Evolutionary conservation across 2,888 invertebrate genomes (phyloP).

Genomic region (Spialia ferax): DNA sequence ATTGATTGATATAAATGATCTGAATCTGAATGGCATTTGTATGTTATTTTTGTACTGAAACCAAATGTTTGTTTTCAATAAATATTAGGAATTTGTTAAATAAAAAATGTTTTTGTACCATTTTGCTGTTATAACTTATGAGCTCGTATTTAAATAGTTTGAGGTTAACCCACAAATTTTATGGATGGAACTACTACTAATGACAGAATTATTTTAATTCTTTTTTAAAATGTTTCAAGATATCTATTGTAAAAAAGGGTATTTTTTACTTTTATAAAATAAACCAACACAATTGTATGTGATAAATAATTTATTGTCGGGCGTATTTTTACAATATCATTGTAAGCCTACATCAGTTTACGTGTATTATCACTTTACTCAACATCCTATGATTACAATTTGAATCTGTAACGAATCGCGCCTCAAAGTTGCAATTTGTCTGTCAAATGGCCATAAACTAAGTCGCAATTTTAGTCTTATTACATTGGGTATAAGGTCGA

Average conservation of each 20-base stretch:
- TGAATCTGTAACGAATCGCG: conserved; percentile 35
- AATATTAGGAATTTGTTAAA: neutral
- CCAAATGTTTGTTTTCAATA: too few species aligned
- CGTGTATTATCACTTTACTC: conserved; percentile 50
- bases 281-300: conserved; percentile 68
- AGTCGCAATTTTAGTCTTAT: too few species aligned
- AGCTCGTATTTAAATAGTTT: too few species aligned
- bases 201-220: too few species aligned
- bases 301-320: conserved; percentile 88
- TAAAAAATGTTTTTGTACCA: neutral
- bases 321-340: conserved; percentile 86
- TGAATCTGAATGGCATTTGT: neutral
- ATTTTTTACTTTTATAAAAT: conserved; percentile 29
- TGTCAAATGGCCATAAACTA: conserved; percentile 25
- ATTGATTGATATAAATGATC: neutral
- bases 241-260: too few species aligned
- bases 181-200: too few species aligned
- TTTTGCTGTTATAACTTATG: neutral
- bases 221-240: too few species aligned
- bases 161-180: too few species aligned
- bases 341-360: conserved; percentile 76
- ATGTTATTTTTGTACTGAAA: neutral
- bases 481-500: neutral
- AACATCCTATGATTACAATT: conserved; percentile 50
- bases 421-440: conserved; percentile 26